Evolutionary conservation across 2,113 vertebrate genomes (phyloP).

Genomic region (Gymnocephalus cernua): DNA sequence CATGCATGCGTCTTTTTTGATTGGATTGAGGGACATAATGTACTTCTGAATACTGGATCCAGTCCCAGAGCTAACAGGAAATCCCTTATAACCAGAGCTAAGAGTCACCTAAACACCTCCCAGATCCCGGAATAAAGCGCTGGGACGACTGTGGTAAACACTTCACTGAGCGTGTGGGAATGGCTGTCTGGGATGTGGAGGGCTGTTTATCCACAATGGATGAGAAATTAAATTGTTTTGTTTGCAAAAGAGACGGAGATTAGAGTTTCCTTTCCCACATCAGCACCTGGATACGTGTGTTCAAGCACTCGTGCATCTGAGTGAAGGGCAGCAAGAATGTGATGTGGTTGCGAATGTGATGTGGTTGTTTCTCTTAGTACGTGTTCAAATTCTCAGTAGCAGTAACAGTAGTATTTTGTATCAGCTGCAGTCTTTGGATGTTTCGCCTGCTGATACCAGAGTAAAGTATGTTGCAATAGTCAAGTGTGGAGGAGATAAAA

Average conservation of each 20-base stretch:
- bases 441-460: too few species aligned
- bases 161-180: slow-evolving; percentile 37
- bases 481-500: too few species aligned
- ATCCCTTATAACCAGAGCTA: slow-evolving; percentile 70
- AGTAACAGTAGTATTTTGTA: too few species aligned
- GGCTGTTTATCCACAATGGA: slow-evolving; percentile 46
- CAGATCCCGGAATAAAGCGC: slow-evolving; percentile 52
- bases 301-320: slow-evolving; percentile 1
- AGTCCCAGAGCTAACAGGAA: slow-evolving; percentile 74
- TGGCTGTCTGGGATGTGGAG: slow-evolving; percentile 14
- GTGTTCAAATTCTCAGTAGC: too few species aligned
- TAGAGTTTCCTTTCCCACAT: slow-evolving; percentile 31
- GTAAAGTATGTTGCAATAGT: too few species aligned
- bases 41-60: slow-evolving; percentile 64
- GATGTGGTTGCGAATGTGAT: too few species aligned
- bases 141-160: slow-evolving; percentile 45
- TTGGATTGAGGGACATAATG: slow-evolving; percentile 12
- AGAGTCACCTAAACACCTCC: slow-evolving; percentile 68
- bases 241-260: slow-evolving; percentile 34
- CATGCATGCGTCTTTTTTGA: too few species aligned
- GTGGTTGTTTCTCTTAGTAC: too few species aligned
- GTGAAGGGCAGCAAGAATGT: too few species aligned
- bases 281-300: neutral
- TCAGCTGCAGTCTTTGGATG: too few species aligned
- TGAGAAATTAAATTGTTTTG: slow-evolving; percentile 49